These are phyloP conservation scores for Scaptomyza caliginosa DNA, from an alignment of 2,888 invertebrate genomes.

Conservation along the genomic window DNA sequence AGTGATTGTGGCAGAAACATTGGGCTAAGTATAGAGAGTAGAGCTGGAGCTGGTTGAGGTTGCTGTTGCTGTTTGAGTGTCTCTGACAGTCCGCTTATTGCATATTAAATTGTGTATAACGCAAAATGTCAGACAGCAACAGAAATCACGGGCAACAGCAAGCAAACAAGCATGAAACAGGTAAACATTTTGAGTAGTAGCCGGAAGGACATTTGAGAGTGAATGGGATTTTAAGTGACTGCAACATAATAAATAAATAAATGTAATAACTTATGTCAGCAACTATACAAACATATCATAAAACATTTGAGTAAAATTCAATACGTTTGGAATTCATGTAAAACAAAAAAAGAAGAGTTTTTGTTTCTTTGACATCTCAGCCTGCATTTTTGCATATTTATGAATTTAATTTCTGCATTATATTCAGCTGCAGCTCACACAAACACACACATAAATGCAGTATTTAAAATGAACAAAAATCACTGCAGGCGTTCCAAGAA, in stretches of 20 bases:
- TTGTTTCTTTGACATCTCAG: constrained; percentile 38
- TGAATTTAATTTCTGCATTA: constrained; percentile 69
- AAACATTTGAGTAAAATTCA: background rate
- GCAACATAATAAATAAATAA: constrained; percentile 12
- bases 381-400: constrained; percentile 65
- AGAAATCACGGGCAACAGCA: constrained; percentile 41
- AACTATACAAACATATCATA: background rate
- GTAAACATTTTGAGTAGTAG: constrained; percentile 24
- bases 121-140: constrained; percentile 42
- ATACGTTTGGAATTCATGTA: constrained; percentile 13
- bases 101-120: constrained; percentile 64
- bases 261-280: constrained; percentile 27
- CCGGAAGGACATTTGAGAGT: constrained; percentile 52
- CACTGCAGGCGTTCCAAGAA: constrained; percentile 57
- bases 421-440: constrained; percentile 3
- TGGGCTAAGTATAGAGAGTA: background rate
- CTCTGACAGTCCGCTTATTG: constrained; percentile 74
- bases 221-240: constrained; percentile 20
- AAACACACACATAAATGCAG: constrained; percentile 12
- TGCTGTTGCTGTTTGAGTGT: constrained; percentile 36
- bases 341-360: no score
- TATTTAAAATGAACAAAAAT: constrained; percentile 50
- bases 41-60: background rate
- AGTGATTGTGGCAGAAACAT: constrained; percentile 4
- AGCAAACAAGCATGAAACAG: constrained; percentile 4